Evolutionary conservation across 2,888 invertebrate species (phyloP), one percentile per base, ranked within the genome.

Genomic region (Oxyteleia sp.): DNA sequence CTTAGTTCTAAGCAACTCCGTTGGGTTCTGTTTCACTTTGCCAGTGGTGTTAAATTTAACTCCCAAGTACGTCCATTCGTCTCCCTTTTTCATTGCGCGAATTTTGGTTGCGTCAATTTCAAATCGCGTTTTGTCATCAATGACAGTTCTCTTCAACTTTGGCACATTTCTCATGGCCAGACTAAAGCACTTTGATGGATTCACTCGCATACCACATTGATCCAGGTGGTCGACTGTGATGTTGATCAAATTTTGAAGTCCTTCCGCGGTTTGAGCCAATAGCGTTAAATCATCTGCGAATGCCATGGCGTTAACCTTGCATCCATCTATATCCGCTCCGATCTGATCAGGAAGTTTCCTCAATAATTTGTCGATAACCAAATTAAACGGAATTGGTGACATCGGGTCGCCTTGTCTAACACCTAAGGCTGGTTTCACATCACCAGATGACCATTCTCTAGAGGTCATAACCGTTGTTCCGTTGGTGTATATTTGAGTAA

Each of bases 161-260:
- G 38, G 38, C 3, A 38, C 38, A 10, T 38, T 38, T 38, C 10
- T 38, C 4, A 38, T 38, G 4, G 38, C 3, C 10, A 82, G 15
- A 4, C 49, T 78, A 20, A 10, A 41, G 16, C 38, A 38, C 86
- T 92, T 93, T 45, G 47, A 84, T 59, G 53, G 18, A 79, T 85
- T 89, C n/a, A 81, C 59, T 66, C 90, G 87, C 63, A 89, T 51
- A 20, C 88, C 86, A 41, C 86, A 76, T 0, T n/a, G 29, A 3
- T 4, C 13, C 4, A 89, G 38, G n/a, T 38, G 38, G 3, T 38
- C 4, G 2, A 2, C 38, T n/a, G n/a, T n/a, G 2, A 5, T 63
- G n/a, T 38, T 10, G 11, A 38, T n/a, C 10, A 38, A n/a, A 5
- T 3, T 10, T 82, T 91, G 89, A 85, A 92, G 87, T 23, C 91